These are phyloP conservation scores for Mamestra brassicae DNA, from an alignment of 2,888 invertebrate species.

Conservation along the genomic window DNA sequence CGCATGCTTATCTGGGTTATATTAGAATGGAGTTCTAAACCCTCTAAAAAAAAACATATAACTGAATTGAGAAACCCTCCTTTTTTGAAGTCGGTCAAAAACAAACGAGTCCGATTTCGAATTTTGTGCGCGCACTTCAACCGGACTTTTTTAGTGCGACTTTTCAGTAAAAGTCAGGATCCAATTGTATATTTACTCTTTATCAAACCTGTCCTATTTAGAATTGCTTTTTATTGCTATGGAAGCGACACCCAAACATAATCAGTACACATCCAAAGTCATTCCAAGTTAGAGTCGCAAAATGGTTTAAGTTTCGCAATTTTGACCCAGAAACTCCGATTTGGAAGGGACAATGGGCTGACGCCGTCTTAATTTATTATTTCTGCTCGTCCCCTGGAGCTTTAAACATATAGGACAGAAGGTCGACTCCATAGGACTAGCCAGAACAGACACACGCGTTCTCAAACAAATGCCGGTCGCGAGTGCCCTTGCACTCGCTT, in stretches of 20 bases:
- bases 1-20: too few relatives aligned
- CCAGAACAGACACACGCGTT: too few relatives aligned
- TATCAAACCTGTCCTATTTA: background rate
- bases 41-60: too few relatives aligned
- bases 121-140: too few relatives aligned
- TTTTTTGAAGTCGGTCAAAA: too few relatives aligned
- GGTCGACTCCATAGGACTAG: background rate
- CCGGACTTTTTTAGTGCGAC: too few relatives aligned
- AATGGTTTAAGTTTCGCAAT: slow-evolving; percentile 50
- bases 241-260: slow-evolving; percentile 6
- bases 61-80: too few relatives aligned
- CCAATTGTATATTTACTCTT: too few relatives aligned
- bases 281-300: slow-evolving; percentile 31
- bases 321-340: slow-evolving; percentile 43
- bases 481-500: too few relatives aligned
- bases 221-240: slow-evolving; percentile 4
- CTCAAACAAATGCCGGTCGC: background rate
- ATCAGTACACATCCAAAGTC: slow-evolving; percentile 35
- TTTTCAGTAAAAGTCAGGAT: too few relatives aligned
- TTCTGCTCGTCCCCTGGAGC: slow-evolving; percentile 5
- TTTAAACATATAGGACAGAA: background rate
- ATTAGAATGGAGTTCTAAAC: too few relatives aligned
- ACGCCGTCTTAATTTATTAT: slow-evolving; percentile 54
- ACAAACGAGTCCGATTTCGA: too few relatives aligned
- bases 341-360: slow-evolving; percentile 38